A percentile compares a stretch with the other conserved stretches of the same genome.
These are phyloP conservation scores for Hyphantria cunea DNA, from an alignment of 1,140 invertebrate species.

Conservation along the genomic window DNA sequence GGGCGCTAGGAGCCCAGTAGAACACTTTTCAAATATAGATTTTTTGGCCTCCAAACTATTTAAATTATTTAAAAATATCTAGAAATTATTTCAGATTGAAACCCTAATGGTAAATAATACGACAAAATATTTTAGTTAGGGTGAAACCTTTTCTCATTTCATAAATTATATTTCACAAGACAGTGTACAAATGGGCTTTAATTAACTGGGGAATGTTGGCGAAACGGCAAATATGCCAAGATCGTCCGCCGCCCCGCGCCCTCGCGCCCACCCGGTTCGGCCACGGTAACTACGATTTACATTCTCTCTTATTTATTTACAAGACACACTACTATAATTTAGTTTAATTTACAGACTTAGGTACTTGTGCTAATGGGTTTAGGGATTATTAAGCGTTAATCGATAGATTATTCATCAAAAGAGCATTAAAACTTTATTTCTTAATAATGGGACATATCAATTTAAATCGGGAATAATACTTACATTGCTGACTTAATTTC, in stretches of 20 bases:
- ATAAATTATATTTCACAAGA: constrained; percentile 74
- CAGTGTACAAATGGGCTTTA: constrained; percentile 76
- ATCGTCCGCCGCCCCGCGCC: constrained; percentile 44
- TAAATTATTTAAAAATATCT: neutral
- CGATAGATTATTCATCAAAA: constrained; percentile 1
- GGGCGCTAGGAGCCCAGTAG: neutral
- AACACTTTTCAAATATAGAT: neutral
- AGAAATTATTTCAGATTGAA: neutral
- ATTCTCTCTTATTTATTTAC: constrained; percentile 66
- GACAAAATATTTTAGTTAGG: constrained; percentile 53
- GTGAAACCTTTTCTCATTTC: constrained; percentile 62
- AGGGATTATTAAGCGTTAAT: constrained; percentile 10
- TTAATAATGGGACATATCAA: too few relatives aligned
- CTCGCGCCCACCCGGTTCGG: constrained; percentile 22
- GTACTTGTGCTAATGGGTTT: constrained; percentile 26
- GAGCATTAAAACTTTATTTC: neutral
- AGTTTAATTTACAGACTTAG: constrained; percentile 39
- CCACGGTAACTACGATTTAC: constrained; percentile 64
- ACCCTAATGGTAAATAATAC: too few relatives aligned
- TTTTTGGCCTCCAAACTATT: neutral
- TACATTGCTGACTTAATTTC: too few relatives aligned
- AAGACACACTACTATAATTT: constrained; percentile 47
- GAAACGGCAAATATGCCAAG: constrained; percentile 69
- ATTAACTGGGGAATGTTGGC: constrained; percentile 75
- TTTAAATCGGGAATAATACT: too few relatives aligned